A percentile compares a stretch with the other conserved stretches of the same genome.
phyloP scores from a whole-genome alignment of 2,797 vertebrate species.

The Melanogrammus aeglefinus region DNA sequence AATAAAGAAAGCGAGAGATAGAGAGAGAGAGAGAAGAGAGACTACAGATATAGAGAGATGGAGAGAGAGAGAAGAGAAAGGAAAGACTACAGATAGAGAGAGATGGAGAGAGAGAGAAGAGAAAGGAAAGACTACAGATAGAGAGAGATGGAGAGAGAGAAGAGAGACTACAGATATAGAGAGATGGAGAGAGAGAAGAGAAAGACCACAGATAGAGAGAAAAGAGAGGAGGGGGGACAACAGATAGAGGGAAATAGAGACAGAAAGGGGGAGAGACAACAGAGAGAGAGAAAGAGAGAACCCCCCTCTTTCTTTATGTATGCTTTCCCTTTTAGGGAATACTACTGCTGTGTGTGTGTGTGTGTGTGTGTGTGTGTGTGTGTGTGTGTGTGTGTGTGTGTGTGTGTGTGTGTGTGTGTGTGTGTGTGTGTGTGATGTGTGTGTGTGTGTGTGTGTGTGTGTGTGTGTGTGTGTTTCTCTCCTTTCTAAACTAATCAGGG shows the following conservation, averaged over 20 bases:
- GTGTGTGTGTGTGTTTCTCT: background rate
- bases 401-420: too few relatives aligned
- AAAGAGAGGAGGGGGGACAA: background rate
- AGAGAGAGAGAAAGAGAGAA: background rate
- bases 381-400: background rate
- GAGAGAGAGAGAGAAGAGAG: too few relatives aligned
- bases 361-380: too few relatives aligned
- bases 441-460: background rate
- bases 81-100: background rate
- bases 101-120: background rate
- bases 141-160: background rate
- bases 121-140: background rate
- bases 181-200: background rate
- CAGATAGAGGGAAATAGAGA: background rate
- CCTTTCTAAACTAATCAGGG: slow-evolving; percentile 51
- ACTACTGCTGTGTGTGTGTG: too few relatives aligned
- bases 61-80: too few relatives aligned
- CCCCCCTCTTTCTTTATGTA: too few relatives aligned
- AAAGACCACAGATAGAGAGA: background rate
- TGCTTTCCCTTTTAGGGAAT: background rate
- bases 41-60: background rate
- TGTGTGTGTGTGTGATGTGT: too few relatives aligned
- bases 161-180: background rate
- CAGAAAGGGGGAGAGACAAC: background rate
- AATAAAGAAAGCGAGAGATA: too few relatives aligned